Conservation (phyloP, 64 coral and sea anemone species). For the Acropora yongei region DNA sequence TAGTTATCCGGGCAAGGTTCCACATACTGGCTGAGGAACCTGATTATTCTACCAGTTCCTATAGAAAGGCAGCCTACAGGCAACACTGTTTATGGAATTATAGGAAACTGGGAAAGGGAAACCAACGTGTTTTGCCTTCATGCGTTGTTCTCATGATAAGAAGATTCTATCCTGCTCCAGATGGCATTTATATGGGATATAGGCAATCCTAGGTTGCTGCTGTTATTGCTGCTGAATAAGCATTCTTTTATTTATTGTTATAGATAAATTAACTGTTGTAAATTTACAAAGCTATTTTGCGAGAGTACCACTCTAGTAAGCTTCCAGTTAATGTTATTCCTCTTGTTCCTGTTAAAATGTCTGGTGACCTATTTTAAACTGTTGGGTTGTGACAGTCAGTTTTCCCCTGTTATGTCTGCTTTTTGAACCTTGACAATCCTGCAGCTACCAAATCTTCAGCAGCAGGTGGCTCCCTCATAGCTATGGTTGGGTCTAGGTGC, state of each 20-base stretch:
- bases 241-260: too few relatives aligned
- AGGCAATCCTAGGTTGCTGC: constrained; percentile 1
- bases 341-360: background rate
- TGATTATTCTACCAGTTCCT: background rate
- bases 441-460: background rate
- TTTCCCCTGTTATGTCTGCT: background rate
- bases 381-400: background rate
- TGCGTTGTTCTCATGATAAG: too few relatives aligned
- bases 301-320: too few relatives aligned
- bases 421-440: constrained; percentile 1
- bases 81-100: too few relatives aligned
- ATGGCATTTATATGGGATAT: background rate
- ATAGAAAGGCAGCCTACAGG: constrained; percentile 24
- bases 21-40: too few relatives aligned
- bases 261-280: too few relatives aligned
- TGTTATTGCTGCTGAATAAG: background rate
- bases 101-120: too few relatives aligned
- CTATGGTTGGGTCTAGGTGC: constrained; percentile 38
- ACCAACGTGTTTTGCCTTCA: too few relatives aligned
- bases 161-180: too few relatives aligned
- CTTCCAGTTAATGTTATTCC: too few relatives aligned
- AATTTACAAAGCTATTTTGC: too few relatives aligned
- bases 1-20: background rate
- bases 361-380: background rate
- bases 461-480: constrained; percentile 2